Conservation (phyloP, 1,140 invertebrate species). For the Luehdorfia chinensis region DNA sequence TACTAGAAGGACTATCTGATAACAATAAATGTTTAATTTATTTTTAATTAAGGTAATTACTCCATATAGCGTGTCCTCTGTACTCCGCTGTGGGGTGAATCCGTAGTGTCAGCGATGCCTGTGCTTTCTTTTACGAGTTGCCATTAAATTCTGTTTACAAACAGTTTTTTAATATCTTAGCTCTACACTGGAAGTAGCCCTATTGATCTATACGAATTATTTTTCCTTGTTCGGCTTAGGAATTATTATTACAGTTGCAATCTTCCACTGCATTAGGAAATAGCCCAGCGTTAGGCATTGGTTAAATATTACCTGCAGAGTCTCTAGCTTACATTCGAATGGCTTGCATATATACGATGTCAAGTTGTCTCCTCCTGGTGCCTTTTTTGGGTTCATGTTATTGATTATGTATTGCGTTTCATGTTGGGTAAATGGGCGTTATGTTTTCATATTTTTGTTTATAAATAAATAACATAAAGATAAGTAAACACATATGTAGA, state of each 20-base stretch:
- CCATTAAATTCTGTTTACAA: conserved; percentile 5
- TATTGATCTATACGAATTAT: conserved; percentile 15
- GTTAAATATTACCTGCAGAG: no score
- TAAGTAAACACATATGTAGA: no score
- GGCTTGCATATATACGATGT: neutral
- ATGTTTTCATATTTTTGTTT: no score
- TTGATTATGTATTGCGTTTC: neutral
- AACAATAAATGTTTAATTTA: no score
- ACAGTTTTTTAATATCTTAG: conserved; percentile 11
- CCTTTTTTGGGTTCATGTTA: neutral
- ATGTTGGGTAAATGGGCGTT: neutral
- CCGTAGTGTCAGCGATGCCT: neutral
- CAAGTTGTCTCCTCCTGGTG: neutral
- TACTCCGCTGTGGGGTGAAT: no score
- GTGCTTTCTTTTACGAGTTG: neutral
- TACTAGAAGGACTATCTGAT: neutral
- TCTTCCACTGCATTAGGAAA: conserved; percentile 7
- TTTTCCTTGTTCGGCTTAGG: conserved; percentile 2
- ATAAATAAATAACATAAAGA: no score
- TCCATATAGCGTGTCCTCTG: no score
- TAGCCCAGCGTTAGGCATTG: no score
- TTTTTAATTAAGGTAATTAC: no score
- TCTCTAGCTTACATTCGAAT: neutral
- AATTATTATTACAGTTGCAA: neutral
- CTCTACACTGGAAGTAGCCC: conserved; percentile 14